Percentiles rank a stretch among this genome's conserved stretches.
Evolutionary conservation across 1,140 invertebrate species (phyloP).

Genomic region (Centruroides sculpturatus): DNA sequence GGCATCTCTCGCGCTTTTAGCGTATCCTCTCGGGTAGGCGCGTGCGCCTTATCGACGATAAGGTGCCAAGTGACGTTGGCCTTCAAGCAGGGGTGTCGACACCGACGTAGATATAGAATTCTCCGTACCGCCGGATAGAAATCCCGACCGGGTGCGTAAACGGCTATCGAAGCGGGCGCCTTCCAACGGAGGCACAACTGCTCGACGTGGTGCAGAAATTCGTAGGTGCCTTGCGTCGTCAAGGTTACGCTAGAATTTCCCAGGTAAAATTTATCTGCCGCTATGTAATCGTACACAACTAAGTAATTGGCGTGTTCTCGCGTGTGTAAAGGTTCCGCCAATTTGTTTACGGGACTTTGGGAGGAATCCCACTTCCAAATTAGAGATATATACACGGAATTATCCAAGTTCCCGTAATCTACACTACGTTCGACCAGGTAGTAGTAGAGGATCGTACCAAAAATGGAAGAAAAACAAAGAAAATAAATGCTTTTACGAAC

Average conservation of each 20-base stretch:
- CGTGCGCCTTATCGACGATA: constrained; percentile 14
- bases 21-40: neutral
- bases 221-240: constrained; percentile 72
- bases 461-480: no score
- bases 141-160: constrained; percentile 59
- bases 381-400: no score
- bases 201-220: constrained; percentile 72
- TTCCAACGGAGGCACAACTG: constrained; percentile 58
- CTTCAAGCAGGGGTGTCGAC: constrained; percentile 14
- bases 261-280: constrained; percentile 36
- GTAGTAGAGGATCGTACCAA: no score
- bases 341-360: no score
- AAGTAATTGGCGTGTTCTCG: no score
- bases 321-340: no score
- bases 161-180: constrained; percentile 54
- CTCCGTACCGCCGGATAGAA: constrained; percentile 42
- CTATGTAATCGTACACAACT: no score
- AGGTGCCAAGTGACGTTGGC: constrained; percentile 20
- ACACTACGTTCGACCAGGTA: no score
- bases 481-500: no score
- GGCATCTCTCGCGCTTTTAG: no score
- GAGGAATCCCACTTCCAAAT: no score
- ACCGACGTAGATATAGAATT: constrained; percentile 41
- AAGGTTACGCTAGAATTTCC: constrained; percentile 66
- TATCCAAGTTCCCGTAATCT: no score